Evolutionary conservation across 64 coral and sea anemone genomes (phyloP).

Genomic region (Stichodactyla mertensii): DNA sequence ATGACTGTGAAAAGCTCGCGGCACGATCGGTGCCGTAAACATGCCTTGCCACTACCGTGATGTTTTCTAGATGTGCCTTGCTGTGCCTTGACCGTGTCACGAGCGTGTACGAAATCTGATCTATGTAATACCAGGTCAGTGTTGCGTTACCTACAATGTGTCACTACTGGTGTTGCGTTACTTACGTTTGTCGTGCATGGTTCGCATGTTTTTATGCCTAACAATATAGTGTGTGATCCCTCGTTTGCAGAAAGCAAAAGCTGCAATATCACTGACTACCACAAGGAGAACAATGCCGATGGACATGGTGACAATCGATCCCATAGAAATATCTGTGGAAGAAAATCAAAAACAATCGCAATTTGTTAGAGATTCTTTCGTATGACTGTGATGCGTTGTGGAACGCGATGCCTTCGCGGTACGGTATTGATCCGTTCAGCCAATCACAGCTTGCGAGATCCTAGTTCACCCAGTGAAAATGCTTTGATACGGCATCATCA

Average conservation of each 20-base stretch:
- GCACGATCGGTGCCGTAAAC: no score
- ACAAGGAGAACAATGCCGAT: neutral
- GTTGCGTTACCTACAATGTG: no score
- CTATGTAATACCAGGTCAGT: no score
- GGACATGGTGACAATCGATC: neutral
- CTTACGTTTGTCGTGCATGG: constrained; percentile 8
- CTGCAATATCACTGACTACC: constrained; percentile 2
- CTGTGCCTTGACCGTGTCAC: no score
- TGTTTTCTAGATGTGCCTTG: no score
- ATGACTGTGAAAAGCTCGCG: no score
- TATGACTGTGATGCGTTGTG: no score
- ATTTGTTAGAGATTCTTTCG: neutral
- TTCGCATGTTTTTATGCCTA: neutral
- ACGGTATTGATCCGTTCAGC: no score
- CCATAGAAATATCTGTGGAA: neutral
- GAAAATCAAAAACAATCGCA: neutral
- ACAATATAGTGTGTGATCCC: constrained; percentile 9
- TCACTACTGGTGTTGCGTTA: neutral
- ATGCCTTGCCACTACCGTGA: no score
- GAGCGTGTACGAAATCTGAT: no score
- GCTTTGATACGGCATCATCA: neutral
- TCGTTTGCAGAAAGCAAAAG: constrained; percentile 17
- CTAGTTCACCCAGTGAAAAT: neutral
- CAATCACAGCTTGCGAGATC: no score
- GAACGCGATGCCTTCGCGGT: no score